These are phyloP conservation scores for Xenopus petersii DNA, from an alignment of 2,797 vertebrate species.

Conservation along the genomic window DNA sequence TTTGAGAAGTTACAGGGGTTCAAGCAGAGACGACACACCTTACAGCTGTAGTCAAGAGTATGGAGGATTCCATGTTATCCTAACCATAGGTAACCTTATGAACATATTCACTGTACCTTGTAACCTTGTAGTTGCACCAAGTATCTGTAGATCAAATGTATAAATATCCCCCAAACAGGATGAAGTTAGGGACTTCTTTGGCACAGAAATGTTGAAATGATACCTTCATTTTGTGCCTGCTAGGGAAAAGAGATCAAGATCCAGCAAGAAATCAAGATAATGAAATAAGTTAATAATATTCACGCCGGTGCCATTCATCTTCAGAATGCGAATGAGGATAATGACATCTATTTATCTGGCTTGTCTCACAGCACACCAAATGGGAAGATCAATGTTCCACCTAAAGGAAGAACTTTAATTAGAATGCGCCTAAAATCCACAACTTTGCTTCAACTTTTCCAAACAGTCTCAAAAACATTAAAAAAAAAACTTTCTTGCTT, in stretches of 20 bases:
- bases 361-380: conserved; percentile 23
- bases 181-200: background rate
- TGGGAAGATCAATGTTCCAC: conserved; percentile 33
- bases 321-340: conserved; percentile 37
- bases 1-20: no score
- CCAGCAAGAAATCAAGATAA: conserved; percentile 33
- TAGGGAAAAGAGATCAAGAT: conserved; percentile 10
- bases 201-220: background rate
- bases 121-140: no score
- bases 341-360: conserved; percentile 36
- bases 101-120: no score
- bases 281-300: conserved; percentile 45
- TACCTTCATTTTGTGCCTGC: background rate
- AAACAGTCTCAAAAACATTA: background rate
- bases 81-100: no score
- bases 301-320: conserved; percentile 33
- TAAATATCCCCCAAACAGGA: no score
- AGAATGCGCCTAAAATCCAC: conserved; percentile 18
- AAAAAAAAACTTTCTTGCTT: no score
- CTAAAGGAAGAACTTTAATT: conserved; percentile 33
- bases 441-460: background rate
- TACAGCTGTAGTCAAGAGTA: no score
- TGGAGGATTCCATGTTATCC: no score
- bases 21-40: no score
- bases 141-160: no score